These are phyloP conservation scores for Leptoclinus maculatus DNA, from an alignment of 2,797 vertebrate species.

Conservation along the genomic window DNA sequence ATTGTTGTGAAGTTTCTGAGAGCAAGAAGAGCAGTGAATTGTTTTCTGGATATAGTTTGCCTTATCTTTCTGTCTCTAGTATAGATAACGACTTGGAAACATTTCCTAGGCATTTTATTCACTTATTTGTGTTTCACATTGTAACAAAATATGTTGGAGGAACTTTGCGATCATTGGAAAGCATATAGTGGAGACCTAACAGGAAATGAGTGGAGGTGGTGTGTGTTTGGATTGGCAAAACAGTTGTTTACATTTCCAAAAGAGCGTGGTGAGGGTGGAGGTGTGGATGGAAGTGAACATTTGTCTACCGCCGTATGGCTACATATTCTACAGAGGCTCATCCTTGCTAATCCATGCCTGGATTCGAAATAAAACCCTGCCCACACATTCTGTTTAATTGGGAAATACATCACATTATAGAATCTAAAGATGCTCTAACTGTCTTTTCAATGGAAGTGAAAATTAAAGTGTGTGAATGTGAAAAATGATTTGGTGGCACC, in stretches of 20 bases:
- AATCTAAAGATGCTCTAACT: not conserved
- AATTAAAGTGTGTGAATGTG: not conserved
- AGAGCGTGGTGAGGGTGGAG: slow-evolving; percentile 6
- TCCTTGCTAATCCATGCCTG: not conserved
- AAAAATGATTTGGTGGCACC: not conserved
- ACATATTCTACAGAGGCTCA: not conserved
- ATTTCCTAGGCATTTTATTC: slow-evolving; percentile 3
- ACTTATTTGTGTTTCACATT: not conserved
- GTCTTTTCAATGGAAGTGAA: too few species aligned
- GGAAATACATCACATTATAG: not conserved
- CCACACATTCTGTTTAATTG: not conserved
- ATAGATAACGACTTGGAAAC: not conserved
- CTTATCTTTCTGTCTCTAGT: slow-evolving; percentile 22
- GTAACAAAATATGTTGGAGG: not conserved
- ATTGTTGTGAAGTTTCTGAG: slow-evolving; percentile 5
- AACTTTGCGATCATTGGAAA: slow-evolving; percentile 1
- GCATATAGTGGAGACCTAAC: not conserved
- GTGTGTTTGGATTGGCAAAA: slow-evolving; percentile 23
- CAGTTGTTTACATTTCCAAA: slow-evolving; percentile 23
- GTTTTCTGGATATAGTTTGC: slow-evolving; percentile 32
- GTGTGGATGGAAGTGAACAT: slow-evolving; percentile 27
- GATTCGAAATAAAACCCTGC: slow-evolving; percentile 7
- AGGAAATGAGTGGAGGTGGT: slow-evolving; percentile 12
- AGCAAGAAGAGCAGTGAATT: slow-evolving; percentile 8
- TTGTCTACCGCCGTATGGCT: slow-evolving; percentile 5